Evolutionary conservation across 2,888 invertebrate genomes (phyloP).

Genomic region (Diabrotica balteata): DNA sequence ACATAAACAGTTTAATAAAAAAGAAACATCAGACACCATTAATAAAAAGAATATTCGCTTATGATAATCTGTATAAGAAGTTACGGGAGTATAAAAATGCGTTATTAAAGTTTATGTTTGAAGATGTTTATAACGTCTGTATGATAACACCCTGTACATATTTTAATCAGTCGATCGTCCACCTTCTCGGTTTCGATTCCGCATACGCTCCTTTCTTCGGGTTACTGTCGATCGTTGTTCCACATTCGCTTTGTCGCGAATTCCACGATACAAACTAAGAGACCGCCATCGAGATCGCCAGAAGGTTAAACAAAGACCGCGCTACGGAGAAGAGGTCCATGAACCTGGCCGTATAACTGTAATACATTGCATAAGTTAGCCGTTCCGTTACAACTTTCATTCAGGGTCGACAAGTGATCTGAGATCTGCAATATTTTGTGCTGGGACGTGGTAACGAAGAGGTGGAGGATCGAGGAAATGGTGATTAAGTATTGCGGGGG

Average conservation of each 20-base stretch:
- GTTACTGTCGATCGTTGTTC: slow-evolving; percentile 53
- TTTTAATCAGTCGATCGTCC: slow-evolving; percentile 14
- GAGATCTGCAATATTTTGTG: slow-evolving; percentile 16
- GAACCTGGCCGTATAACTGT: slow-evolving; percentile 51
- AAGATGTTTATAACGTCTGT: too few species aligned
- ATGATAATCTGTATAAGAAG: too few species aligned
- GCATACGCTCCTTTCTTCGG: slow-evolving; percentile 52
- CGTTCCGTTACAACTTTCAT: slow-evolving; percentile 52
- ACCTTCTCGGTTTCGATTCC: slow-evolving; percentile 34
- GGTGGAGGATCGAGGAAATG: slow-evolving; percentile 25
- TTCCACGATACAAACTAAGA: slow-evolving; percentile 42
- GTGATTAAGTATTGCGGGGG: slow-evolving; percentile 17
- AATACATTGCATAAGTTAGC: slow-evolving; percentile 53
- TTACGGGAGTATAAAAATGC: too few species aligned
- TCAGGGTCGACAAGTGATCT: slow-evolving; percentile 47
- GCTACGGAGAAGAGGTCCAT: slow-evolving; percentile 43
- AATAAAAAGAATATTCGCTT: too few species aligned
- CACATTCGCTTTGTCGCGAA: slow-evolving; percentile 47
- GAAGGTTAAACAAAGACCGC: slow-evolving; percentile 13
- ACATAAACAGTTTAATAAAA: too few species aligned
- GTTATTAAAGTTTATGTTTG: too few species aligned
- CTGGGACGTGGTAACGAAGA: slow-evolving; percentile 9
- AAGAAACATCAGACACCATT: too few species aligned
- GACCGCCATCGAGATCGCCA: slow-evolving; percentile 16
- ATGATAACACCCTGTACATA: slow-evolving; percentile 12